Evolutionary conservation across 1,140 invertebrate genomes (phyloP).

Genomic region (Ceratina calcarata): DNA sequence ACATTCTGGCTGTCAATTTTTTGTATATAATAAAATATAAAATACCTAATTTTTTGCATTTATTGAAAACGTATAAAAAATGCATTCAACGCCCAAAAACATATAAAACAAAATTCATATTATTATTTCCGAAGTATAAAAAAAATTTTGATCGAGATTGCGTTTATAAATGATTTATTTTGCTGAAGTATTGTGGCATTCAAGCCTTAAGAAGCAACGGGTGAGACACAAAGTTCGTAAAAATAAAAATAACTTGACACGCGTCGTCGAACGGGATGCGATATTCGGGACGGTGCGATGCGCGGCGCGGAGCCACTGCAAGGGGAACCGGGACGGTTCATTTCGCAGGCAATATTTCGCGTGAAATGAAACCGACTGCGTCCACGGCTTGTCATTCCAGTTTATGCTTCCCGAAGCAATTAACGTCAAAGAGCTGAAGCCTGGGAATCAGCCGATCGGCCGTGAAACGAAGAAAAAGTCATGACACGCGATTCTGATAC

Average conservation of each 20-base stretch:
- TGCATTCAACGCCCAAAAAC: too few relatives aligned
- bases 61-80: too few relatives aligned
- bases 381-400: background rate
- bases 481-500: background rate
- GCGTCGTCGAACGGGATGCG: background rate
- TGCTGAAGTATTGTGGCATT: background rate
- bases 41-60: too few relatives aligned
- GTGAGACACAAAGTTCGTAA: background rate
- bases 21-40: too few relatives aligned
- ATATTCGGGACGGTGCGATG: background rate
- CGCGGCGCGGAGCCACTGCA: background rate
- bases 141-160: too few relatives aligned
- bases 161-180: background rate
- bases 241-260: background rate
- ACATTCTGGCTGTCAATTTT: too few relatives aligned
- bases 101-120: too few relatives aligned
- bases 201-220: background rate
- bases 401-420: conserved; percentile 12
- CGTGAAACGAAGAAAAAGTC: background rate
- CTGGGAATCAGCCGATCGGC: background rate
- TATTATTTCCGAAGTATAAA: too few relatives aligned
- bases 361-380: conserved; percentile 22
- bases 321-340: conserved; percentile 7
- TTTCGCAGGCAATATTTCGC: conserved; percentile 14
- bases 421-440: conserved; percentile 6